Evolutionary conservation across 2,797 vertebrate genomes (phyloP), one percentile per base, ranked within the genome.

Genomic region (Steatocranus sp.): DNA sequence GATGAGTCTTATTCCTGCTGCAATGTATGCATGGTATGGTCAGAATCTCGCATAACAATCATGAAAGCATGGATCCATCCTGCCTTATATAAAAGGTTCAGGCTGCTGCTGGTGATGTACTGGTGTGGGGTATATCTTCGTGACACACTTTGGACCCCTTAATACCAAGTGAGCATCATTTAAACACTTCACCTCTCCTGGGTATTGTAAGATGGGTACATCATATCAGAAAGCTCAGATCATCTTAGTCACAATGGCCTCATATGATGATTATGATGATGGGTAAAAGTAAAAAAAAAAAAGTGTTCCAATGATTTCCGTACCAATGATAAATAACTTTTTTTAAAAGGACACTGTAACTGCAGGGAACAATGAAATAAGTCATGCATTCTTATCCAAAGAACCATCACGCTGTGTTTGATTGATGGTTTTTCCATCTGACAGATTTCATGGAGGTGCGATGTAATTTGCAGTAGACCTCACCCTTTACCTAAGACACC

Each of bases 401-500:
- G 70, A 38, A 49, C 27, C 78, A 8, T 70, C 43, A 50, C 56
- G 51, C 79, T 90, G 73, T 85, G 53, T 86, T 88, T 88, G 54
- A 90, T 53, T 77, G 30, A 80, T 76, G 61, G 43, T 83, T 86
- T 76, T 32, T 76, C 63, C 11, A 48, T 74, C 34, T 95, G 95
- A 94, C 92, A 93, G 91, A 74, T 48, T 27, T 88, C 91, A 93
- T 83, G 36, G 92, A 91, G 87, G 75, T 75, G 49, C 53, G 43
- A 75, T 83, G 81, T 68, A 36, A 56, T 86, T 87, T 88, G 77
- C 82, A 76, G 51, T 14, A 79, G 86, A 89, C 94, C 92, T 86
- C 91, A 84, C 91, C 93, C 87, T 87, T 73, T 51, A 5, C 76
- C 46, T 90, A 87, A 88, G 17, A 80, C 79, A 82, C 80, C 78